phyloP scores from a whole-genome alignment of 2,797 vertebrate genomes.

The Thalassophryne amazonica region DNA sequence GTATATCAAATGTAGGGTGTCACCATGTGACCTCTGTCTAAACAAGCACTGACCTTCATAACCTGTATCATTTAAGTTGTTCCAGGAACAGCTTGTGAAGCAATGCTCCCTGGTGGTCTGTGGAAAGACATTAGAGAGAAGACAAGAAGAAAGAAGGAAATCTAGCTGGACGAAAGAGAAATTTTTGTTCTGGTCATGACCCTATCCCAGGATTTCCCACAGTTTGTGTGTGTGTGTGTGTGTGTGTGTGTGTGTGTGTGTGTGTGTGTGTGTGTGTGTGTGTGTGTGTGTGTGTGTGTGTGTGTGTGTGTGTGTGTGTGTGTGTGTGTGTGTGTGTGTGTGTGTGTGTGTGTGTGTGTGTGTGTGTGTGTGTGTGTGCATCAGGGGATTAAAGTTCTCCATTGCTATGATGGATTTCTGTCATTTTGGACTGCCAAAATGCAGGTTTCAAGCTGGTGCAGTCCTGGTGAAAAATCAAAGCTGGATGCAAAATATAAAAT shows the following conservation, averaged over 20 bases:
- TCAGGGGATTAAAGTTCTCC: no score
- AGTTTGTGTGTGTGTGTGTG: conserved; percentile 32
- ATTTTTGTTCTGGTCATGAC: conserved; percentile 57
- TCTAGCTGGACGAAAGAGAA: conserved; percentile 14
- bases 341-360: no score
- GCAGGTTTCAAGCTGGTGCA: no score
- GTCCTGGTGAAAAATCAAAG: no score
- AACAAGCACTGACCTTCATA: not conserved
- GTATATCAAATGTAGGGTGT: no score
- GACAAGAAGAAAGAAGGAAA: conserved; percentile 11
- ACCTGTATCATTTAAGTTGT: not conserved
- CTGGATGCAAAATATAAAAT: no score
- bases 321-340: no score
- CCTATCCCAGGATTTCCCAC: conserved; percentile 70
- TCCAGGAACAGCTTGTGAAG: conserved; percentile 16
- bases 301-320: no score
- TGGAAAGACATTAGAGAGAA: conserved; percentile 30
- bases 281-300: not conserved
- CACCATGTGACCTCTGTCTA: not conserved
- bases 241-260: not conserved
- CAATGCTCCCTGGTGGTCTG: conserved; percentile 33
- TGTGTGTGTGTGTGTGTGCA: no score
- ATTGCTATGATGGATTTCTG: no score
- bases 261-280: not conserved
- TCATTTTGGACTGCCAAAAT: no score